A percentile compares a stretch with the other conserved stretches of the same genome.
These are phyloP conservation scores for Platysternon megacephalum DNA, from an alignment of 2,113 vertebrate species.

Conservation along the genomic window DNA sequence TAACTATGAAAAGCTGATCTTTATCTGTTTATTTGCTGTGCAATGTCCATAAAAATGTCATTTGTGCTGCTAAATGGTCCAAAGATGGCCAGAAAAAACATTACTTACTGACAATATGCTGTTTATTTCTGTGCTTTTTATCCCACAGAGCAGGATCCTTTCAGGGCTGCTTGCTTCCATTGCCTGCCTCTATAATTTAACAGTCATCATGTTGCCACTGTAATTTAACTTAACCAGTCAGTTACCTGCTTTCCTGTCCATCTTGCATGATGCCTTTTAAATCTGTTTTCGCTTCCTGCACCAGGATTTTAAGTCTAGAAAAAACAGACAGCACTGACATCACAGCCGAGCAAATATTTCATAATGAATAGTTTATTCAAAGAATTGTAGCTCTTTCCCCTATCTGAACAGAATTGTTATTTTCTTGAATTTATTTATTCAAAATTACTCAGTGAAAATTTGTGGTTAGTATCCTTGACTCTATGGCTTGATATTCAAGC, in stretches of 20 bases:
- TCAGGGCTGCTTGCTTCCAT: not conserved
- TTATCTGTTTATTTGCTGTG: not conserved
- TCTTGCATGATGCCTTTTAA: not conserved
- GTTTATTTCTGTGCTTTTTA: not conserved
- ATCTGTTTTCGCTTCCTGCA: conserved; percentile 11
- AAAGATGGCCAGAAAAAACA: not conserved
- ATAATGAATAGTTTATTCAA: not conserved
- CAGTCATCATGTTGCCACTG: not conserved
- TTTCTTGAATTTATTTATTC: not conserved
- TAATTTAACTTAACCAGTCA: not conserved
- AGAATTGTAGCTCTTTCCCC: not conserved
- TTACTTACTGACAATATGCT: not conserved
- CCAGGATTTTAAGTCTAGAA: conserved; percentile 24
- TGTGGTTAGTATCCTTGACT: not conserved
- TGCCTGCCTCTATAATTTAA: not conserved
- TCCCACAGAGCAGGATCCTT: not conserved
- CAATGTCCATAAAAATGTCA: not conserved
- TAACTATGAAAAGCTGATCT: not conserved
- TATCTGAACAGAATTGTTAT: not conserved
- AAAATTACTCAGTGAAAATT: not conserved
- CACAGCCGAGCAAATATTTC: not conserved
- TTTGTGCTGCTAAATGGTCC: not conserved
- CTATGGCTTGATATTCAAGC: accelerated
- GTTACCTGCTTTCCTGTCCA: not conserved
- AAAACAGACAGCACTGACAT: not conserved